Base-by-base conservation (phyloP, 2,113 vertebrate species). In the Ranitomeya imitator region DNA sequence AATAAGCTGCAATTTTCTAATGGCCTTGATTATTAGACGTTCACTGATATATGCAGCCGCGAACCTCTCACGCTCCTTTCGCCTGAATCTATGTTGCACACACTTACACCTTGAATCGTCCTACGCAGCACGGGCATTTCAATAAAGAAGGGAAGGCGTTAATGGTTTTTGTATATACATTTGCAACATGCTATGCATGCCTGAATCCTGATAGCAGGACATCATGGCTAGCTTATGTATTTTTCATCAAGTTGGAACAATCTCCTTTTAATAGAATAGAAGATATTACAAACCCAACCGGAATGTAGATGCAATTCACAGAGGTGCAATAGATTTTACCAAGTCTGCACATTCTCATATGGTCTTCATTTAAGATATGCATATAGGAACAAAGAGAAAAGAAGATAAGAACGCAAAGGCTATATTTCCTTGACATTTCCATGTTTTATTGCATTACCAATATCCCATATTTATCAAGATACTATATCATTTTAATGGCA, bases 1-100 rank as follows among this genome's bases (percentile, higher is more conserved):
- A 89, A 84, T 89, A 85, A 84, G 81, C 87, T 85, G 81, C 82
- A 89, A 89, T 89, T 89, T 89, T 89, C 87, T 89, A 89, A 89
- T 89, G 87, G 87, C 82, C 81, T 89, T 89, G 87, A 89, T 89
- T 89, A 89, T 85, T 89, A 89, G 87, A 77, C 82, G 85, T 78
- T 51, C 74, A 57, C 73, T 89, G 81, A 89, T 89, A 89, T 76
- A 89, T 89, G 87, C 74, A 85, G 73, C 81, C 12, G 73, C 55
- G 76, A 83, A 84, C 59, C 73, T 84, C 87, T 78, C 52, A 63
- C 73, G 84, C 81, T 67, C 60, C 61, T 65, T 63, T 59, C 69
- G 26, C 9, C 87, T 57, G 61, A 69, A 52, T 85, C 16, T 85
- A 18, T 59, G 63, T 67, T 26, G 82, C 12, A 55, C 37, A 69